Base-by-base conservation (phyloP, 1,140 invertebrate genomes). In the Ceratina australensis region DNA sequence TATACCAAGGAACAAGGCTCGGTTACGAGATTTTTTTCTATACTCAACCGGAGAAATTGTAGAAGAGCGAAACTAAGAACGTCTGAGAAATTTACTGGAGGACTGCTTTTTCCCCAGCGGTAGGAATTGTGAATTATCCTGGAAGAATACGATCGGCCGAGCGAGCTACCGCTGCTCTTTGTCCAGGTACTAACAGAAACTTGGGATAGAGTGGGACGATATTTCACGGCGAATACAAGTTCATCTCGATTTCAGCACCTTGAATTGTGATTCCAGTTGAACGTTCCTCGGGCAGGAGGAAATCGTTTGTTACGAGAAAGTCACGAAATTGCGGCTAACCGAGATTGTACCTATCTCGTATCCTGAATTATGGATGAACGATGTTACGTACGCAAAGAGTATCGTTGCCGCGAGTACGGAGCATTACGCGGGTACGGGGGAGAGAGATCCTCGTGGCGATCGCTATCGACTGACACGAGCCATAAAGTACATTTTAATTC, bases 401-500 rank as follows among this genome's bases (percentile, higher is more conserved):
- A 42, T 42, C 33, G 33, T 42, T 42, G 33, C 33, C 33, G 33
- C 33, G 33, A 42, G 33, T 42, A 42, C 33, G 10, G 26, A 3
- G 16, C 20, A 13, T 24, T 20, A 16, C 3, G 57, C 22, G 13
- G 20, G 1, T 0, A 5, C 3, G 15, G 8, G 12, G 24, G 22
- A 59, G 24, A 59, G 56, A 24, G 22, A 24, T 5, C 3, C 20
- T 59, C 10, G 22, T 12, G 13, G 16, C 20, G n/a, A 3, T 3
- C 10, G 28, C 20, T 20, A 42, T 42, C 33, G 33, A 42, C 33
- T 42, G 33, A 42, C 33, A 42, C 33, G 33, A 42, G 33, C 33
- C 33, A 42, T 87, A 87, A 87, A 86, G 71, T 85, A 80, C 74
- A 76, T 81, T 86, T 87, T 86, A 87, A 87, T 87, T 86, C 83